A percentile compares a stretch with the other conserved stretches of the same genome.
These are phyloP conservation scores for Sebastes dallii DNA, from an alignment of 2,797 vertebrate species.

Conservation along the genomic window DNA sequence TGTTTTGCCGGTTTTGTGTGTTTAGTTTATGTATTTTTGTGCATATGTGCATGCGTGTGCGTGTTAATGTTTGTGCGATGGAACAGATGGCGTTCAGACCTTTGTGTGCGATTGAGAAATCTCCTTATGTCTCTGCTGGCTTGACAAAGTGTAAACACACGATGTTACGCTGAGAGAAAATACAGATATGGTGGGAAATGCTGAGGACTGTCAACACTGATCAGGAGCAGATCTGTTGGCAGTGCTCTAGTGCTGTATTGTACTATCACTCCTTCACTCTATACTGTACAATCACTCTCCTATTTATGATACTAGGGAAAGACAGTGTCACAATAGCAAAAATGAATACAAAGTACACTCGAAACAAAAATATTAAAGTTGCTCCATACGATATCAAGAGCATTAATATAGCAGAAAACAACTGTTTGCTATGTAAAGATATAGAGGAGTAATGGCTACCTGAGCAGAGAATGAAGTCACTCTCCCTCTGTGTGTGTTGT, in stretches of 20 bases:
- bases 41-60: conserved; percentile 30
- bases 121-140: conserved; percentile 74
- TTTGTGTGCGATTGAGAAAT: conserved; percentile 75
- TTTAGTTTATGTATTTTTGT: conserved; percentile 39
- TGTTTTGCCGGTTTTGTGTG: conserved; percentile 34
- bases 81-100: conserved; percentile 79
- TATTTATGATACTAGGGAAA: neutral
- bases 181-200: conserved; percentile 51
- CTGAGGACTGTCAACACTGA: conserved; percentile 37
- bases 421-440: neutral
- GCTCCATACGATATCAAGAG: neutral
- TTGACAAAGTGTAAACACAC: conserved; percentile 68
- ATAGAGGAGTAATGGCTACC: neutral
- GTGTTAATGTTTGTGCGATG: conserved; percentile 57
- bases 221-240: conserved; percentile 35
- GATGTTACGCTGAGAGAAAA: conserved; percentile 57
- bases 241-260: neutral
- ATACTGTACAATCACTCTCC: neutral
- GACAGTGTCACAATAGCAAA: neutral
- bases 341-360: neutral
- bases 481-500: neutral
- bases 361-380: neutral
- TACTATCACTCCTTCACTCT: neutral
- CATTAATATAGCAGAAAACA: neutral
- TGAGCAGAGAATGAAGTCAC: neutral